Base-by-base conservation (phyloP, 2,797 vertebrate species). In the Kryptolebias ocellatus region DNA sequence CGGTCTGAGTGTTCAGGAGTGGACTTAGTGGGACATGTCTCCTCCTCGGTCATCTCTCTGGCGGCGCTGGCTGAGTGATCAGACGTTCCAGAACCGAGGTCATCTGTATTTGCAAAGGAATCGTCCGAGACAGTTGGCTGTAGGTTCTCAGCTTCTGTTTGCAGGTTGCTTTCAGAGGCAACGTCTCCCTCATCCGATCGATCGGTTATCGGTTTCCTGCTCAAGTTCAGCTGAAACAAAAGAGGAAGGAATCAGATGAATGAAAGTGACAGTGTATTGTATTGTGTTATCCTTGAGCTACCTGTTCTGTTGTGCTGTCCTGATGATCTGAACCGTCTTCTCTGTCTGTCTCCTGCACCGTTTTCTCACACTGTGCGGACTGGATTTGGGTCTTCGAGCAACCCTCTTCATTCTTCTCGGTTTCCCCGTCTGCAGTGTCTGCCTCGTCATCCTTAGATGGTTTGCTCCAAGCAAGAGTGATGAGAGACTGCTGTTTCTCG, bases 381-480 rank as follows among this genome's bases (percentile, higher is more conserved):
- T 29, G 63, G 18, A 72, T 46, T 49, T 51, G 65, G 0, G 4
- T 64, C 50, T 27, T 50, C 54, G 61, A 5, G 7, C 34, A 49
- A 58, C 52, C 52, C 9, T 63, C 65, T 57, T 58, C 63, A n/a
- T 42, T 61, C 47, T 65, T 60, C 39, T 31, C 60, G 31, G 37
- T 16, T 31, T 20, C n/a, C 49, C 27, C 46, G 4, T 53, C 65
- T 29, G 46, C 60, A 54, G 59, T 5, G n/a, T 58, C 54, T 55
- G 69, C 64, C 47, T 83, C 53, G 3, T 71, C 42, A 3, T 74
- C 64, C 42, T 85, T 78, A 6, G 74, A 44, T 37, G 78, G 88
- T 81, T 91, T 92, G 80, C 94, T 91, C 94, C 94, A 94, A 42
- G 94, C 94, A 2, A 92, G 64, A 2, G 93, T 56, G 62, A 95